Base-by-base conservation (phyloP, 2,113 vertebrate genomes). In the Lota lota region DNA sequence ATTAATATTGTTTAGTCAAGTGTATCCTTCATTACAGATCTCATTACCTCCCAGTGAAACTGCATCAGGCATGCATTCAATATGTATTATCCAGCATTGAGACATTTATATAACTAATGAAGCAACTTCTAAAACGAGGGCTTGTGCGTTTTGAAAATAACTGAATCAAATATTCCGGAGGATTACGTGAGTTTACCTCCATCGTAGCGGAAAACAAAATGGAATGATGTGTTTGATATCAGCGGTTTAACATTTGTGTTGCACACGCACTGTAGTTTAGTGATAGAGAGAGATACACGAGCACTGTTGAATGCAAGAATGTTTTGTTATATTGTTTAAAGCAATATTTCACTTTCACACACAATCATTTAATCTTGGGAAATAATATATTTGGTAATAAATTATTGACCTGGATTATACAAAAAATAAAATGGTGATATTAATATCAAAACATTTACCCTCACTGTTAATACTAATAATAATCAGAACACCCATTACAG, bases 21-120 rank as follows among this genome's bases (percentile, higher is more conserved):
- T 33, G 28, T 33, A 33, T 33, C 28, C 28, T 4, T 6, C 28
- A 33, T 33, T 33, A 12, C 58, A n/a, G 16, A 59, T 58, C 68
- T 80, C 83, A 85, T 80, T 73, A 63, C 83, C 67, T 82, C 67
- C 60, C 63, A 83, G 86, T 72, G 83, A 87, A 83, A 85, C 81
- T 85, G 69, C 82, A 83, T 79, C 75, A 72, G 81, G 70, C 78
- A 74, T 80, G 77, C 81, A 82, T 86, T 84, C 40, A 65, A 78
- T 76, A 79, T 75, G 73, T 73, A 82, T 79, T 24, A 65, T 74
- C 76, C 76, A 77, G 63, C 70, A 80, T 83, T 3, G n/a, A 47
- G 18, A 64, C 20, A 61, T 85, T 40, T 79, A 67, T 79, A 61
- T 61, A 73, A 61, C 40, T 71, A 75, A 79, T 74, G 61, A 74